Evolutionary conservation across 1,140 invertebrate species (phyloP), one percentile per base, ranked within the genome.

Genomic region (Sipha flava): DNA sequence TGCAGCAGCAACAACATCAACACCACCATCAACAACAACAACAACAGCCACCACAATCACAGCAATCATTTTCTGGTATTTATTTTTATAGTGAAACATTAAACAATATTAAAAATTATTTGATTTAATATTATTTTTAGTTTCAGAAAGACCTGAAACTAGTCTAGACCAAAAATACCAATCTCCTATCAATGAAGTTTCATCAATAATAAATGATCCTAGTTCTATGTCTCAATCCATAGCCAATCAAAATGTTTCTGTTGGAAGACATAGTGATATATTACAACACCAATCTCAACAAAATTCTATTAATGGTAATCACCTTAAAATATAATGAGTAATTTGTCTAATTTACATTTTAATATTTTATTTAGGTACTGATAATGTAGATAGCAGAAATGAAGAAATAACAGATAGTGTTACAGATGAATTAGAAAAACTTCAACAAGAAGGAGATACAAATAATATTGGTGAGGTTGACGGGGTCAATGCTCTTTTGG

Each of bases 381-480:
- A 80, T 31, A 80, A 57, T 49, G 57, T 47, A 79, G 81, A 83
- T 52, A 68, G 81, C 21, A 81, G 83, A 81, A 75, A 52, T 64
- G 80, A 80, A 80, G 92, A 93, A 84, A 92, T 94, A 84, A 92
- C 93, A 6, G 92, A 94, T 82, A 92, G 91, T 82, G 92, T 93
- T 9, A 93, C 90, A 1, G 90, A 89, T 21, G 91, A 92, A 84
- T 83, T 95, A 81, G 92, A 94, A 82, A 94, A 94, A 83, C 85
- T 94, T 18, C 92, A 94, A 84, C 91, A 93, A 84, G 89, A 90
- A 83, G 88, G 90, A 45, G 83, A 81, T 21, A 64, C 54, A 21
- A 37, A 87, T 40, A 90, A 89, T 68, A 91, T 92, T 87, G 90
- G 88, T 14, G 92, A 92, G 87, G 90, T 92, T 83, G 90, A 90